phyloP scores from a whole-genome alignment of 2,888 invertebrate genomes.

The Andrena fulva region DNA sequence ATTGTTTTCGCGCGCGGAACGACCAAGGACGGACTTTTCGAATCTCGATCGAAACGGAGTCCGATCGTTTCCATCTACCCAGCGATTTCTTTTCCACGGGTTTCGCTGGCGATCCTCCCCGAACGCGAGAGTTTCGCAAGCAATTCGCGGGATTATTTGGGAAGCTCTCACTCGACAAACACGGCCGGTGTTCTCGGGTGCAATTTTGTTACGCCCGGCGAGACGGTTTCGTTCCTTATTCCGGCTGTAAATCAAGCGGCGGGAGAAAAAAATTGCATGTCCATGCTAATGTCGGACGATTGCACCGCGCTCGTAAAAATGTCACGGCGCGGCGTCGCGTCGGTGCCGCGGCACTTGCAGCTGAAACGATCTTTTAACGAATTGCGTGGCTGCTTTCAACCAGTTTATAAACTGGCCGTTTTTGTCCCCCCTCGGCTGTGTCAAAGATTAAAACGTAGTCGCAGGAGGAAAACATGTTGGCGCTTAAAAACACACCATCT shows the following conservation, averaged over 20 bases:
- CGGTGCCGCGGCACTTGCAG: conserved; percentile 4
- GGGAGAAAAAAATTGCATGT: conserved; percentile 41
- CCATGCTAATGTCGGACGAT: conserved; percentile 53
- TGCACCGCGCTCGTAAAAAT: conserved; percentile 59
- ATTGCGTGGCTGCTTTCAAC: conserved; percentile 14
- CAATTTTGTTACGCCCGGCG: conserved; percentile 8
- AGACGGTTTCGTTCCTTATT: conserved; percentile 14
- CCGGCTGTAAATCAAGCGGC: conserved; percentile 53
- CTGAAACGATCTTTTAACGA: conserved; percentile 43
- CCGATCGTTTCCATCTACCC: neutral
- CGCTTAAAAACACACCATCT: neutral
- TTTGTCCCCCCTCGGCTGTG: conserved; percentile 9
- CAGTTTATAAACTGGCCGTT: conserved; percentile 42
- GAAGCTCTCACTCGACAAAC: too few species aligned
- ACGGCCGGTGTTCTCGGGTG: neutral
- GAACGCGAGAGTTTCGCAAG: neutral
- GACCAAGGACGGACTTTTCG: conserved; percentile 42
- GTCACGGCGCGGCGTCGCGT: conserved; percentile 25
- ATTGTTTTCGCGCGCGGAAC: conserved; percentile 25
- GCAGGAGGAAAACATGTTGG: neutral
- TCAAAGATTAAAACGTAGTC: conserved; percentile 9
- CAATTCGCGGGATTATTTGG: neutral
- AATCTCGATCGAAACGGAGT: conserved; percentile 3
- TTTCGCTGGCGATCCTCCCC: neutral
- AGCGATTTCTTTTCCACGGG: neutral